phyloP scores from a whole-genome alignment of 2,888 invertebrate genomes.

The Nowickia ferox region DNA sequence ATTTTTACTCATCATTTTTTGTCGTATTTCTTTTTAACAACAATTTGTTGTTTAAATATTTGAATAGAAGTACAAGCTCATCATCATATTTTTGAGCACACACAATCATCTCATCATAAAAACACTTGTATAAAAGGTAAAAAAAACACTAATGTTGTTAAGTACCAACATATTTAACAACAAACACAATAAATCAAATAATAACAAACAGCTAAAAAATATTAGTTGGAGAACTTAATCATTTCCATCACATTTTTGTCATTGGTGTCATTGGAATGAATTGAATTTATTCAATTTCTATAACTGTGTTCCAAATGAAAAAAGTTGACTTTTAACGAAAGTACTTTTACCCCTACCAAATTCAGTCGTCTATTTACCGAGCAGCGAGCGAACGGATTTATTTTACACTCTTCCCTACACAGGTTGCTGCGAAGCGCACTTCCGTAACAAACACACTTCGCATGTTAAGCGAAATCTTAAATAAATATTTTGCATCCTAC shows the following conservation, averaged over 20 bases:
- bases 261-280: too few species aligned
- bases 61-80: constrained; percentile 36
- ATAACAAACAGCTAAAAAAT: not conserved
- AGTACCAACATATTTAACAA: constrained; percentile 13
- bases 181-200: constrained; percentile 17
- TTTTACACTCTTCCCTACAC: constrained; percentile 6
- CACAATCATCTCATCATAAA: not conserved
- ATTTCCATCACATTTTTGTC: constrained; percentile 8
- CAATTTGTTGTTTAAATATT: constrained; percentile 68
- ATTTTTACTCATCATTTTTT: constrained; percentile 59
- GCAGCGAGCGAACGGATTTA: not conserved
- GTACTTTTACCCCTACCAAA: constrained; percentile 11
- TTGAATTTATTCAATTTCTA: too few species aligned
- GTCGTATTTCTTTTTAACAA: constrained; percentile 57
- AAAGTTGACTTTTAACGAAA: not conserved
- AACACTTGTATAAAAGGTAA: not conserved
- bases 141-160: not conserved
- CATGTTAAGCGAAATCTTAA: constrained; percentile 19
- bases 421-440: not conserved
- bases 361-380: not conserved
- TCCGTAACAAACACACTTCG: not conserved
- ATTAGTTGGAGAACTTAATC: not conserved
- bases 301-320: too few species aligned
- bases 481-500: constrained; percentile 26
- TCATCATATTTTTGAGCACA: constrained; percentile 2